Evolutionary conservation across 2,888 invertebrate genomes (phyloP), one percentile per base, ranked within the genome.

Genomic region (Smittia aterrima): DNA sequence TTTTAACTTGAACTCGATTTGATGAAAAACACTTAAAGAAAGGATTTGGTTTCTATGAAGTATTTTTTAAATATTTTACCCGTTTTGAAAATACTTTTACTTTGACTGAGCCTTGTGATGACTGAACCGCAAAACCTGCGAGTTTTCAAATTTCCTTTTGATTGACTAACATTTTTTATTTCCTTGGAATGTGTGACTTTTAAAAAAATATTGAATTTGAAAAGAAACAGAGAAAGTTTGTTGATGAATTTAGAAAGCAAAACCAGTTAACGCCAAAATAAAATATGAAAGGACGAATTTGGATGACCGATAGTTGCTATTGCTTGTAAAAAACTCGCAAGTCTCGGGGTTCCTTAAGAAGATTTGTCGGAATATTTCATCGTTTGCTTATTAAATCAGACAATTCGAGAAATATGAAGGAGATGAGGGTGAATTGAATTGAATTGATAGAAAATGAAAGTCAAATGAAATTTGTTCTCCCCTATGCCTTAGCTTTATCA

Each of bases 1-100:
- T n/a, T n/a, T n/a, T n/a, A n/a, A n/a, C n/a, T n/a, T n/a, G n/a
- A n/a, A n/a, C n/a, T n/a, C n/a, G n/a, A n/a, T n/a, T n/a, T n/a
- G n/a, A n/a, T n/a, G n/a, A n/a, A 58, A 58, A 58, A 58, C 58
- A 58, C 58, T 58, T 20, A 20, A 58, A 58, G 3, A 22, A 58
- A 58, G 58, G 58, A 58, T 58, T 58, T 53, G 3, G 13, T 53
- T 16, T 53, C 53, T 53, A 6, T 53, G 3, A n/a, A 7, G 9
- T 7, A 13, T n/a, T 53, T n/a, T 53, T 7, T 53, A 11, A 38
- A 4, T 38, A 11, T 38, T 38, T 38, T 4, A 11, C 38, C 38
- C 4, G 11, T 38, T 38, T 38, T 38, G 38, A 11, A 38, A 38
- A 38, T 53, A 53, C 16, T 53, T 38, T 4, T 38, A 38, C 4